Percentiles rank a stretch among this genome's conserved stretches.
phyloP scores from a whole-genome alignment of 1,140 invertebrate genomes.

The Panulirus ornatus region DNA sequence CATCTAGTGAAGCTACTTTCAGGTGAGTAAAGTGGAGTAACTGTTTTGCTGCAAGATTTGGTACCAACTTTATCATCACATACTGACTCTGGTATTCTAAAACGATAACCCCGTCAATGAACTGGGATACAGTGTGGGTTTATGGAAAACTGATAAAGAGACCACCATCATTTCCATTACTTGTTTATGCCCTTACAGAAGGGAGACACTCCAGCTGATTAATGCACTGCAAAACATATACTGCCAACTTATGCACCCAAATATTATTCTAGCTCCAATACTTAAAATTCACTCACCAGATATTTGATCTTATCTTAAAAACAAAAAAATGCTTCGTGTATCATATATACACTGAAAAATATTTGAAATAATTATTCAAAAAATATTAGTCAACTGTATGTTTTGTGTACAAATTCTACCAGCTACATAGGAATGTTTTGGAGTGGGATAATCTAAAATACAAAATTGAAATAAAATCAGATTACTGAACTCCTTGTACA shows the following conservation, averaged over 20 bases:
- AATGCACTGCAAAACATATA: not conserved
- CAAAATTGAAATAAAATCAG: too few species aligned
- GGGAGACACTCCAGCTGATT: not conserved
- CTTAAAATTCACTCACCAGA: not conserved
- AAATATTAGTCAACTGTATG: too few species aligned
- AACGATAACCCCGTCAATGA: slow-evolving; percentile 24
- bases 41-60: slow-evolving; percentile 24
- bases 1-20: not conserved
- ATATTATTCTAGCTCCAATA: not conserved
- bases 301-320: too few species aligned
- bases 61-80: slow-evolving; percentile 28
- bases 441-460: too few species aligned
- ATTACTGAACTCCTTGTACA: too few species aligned
- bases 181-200: not conserved
- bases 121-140: slow-evolving; percentile 18
- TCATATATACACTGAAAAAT: too few species aligned
- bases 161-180: slow-evolving; percentile 14
- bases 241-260: not conserved
- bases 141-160: not conserved
- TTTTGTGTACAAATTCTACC: too few species aligned
- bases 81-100: slow-evolving; percentile 20
- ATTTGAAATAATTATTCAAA: too few species aligned
- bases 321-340: too few species aligned
- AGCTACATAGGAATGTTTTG: too few species aligned
- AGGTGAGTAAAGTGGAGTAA: slow-evolving; percentile 11